Percentiles rank a stretch among this genome's conserved stretches.
Conservation (phyloP, 2,797 vertebrate genomes). For the Eulemur mongoz region DNA sequence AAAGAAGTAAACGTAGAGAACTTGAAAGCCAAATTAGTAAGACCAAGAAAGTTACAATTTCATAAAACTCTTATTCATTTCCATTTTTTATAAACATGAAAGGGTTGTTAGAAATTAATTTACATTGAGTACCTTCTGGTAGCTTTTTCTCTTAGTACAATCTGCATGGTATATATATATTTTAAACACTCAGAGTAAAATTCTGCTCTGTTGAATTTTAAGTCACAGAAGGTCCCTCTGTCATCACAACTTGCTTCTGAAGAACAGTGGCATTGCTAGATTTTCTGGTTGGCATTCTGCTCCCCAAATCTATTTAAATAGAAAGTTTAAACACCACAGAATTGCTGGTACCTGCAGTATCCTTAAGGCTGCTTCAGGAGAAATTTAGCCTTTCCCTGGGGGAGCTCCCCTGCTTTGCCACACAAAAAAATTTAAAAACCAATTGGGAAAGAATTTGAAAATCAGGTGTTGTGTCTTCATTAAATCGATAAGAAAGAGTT, state of each 20-base stretch:
- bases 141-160: neutral
- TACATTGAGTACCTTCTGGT: neutral
- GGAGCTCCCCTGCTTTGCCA: neutral
- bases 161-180: neutral
- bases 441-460: neutral
- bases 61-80: neutral
- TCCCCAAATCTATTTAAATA: neutral
- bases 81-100: slow-evolving; percentile 18
- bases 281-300: neutral
- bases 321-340: neutral
- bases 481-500: neutral
- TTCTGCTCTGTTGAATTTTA: neutral
- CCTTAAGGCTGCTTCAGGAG: neutral
- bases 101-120: neutral
- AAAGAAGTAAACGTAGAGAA: neutral
- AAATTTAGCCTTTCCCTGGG: neutral
- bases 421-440: neutral
- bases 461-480: neutral
- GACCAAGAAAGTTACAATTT: neutral
- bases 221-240: neutral
- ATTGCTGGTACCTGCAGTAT: neutral
- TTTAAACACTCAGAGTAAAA: neutral
- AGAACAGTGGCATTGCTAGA: neutral
- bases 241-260: neutral
- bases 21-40: neutral